Evolutionary conservation across 2,888 invertebrate species (phyloP), one percentile per base, ranked within the genome.

Genomic region (Mechanitis mazaeus): DNA sequence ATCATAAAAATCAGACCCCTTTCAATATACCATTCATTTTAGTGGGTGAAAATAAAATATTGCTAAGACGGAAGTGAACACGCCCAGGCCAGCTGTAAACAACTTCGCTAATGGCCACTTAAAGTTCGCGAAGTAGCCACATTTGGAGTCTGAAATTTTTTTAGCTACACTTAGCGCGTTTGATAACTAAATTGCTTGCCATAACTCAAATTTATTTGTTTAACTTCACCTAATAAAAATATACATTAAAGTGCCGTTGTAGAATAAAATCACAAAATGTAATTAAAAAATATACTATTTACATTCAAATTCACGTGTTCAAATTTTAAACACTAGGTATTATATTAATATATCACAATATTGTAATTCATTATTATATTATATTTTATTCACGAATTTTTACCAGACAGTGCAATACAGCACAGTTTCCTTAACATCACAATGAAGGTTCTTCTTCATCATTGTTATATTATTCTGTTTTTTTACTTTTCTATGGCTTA

Each of bases 31-130:
- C 31, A 57, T 55, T 33, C 58, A 58, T 55, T 58, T 56, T 63
- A 61, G 50, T 58, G 53, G 55, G 50, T 55, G 33, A 55, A 62
- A 60, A 58, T 58, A 54, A 63, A 60, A 63, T 64, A 65, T 59
- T n/a, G 58, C 58, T 57, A 66, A 65, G 60, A 64, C 60, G 61
- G 68, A 73, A 70, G 71, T 67, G 68, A 73, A 72, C 74, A 72
- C 73, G 77, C 83, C 79, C 68, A 74, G 79, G 82, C 78, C 78
- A 78, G 80, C 78, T 78, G 81, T 81, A 81, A 84, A 84, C 83
- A 84, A 84, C 81, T 85, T 81, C 58, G 72, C 77, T 84, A 85
- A 85, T 84, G 78, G 83, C 81, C 79, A 82, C 81, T 84, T 85
- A 80, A 83, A 83, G 77, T 83, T 83, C 72, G 71, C 74, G 72